Percentiles rank a stretch among this genome's conserved stretches.
These are phyloP conservation scores for Galemys pyrenaicus DNA, from an alignment of 2,113 vertebrate genomes.

Conservation along the genomic window DNA sequence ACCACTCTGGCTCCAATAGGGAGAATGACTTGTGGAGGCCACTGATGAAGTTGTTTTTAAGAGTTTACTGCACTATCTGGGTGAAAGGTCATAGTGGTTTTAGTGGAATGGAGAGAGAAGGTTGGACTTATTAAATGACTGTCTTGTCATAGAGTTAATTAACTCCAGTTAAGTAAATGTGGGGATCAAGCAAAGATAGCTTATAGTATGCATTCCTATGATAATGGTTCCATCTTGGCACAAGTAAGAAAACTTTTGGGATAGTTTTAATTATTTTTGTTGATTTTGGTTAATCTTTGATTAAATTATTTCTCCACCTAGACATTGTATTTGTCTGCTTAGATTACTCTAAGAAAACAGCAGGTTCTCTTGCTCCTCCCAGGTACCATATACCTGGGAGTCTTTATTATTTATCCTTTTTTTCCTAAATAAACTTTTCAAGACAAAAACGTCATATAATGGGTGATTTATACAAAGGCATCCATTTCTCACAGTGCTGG, in stretches of 20 bases:
- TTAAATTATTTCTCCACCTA: slow-evolving; percentile 31
- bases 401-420: too few species aligned
- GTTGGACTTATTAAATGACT: not conserved
- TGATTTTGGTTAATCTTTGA: not conserved
- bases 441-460: not conserved
- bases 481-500: not conserved
- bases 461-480: not conserved
- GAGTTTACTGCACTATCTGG: not conserved
- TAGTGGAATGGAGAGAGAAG: not conserved
- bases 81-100: not conserved
- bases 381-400: too few species aligned
- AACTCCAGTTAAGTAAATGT: slow-evolving; percentile 4
- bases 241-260: not conserved
- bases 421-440: too few species aligned
- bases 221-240: not conserved
- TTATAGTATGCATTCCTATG: not conserved
- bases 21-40: not conserved
- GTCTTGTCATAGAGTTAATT: not conserved
- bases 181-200: not conserved
- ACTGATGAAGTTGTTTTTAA: not conserved
- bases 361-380: too few species aligned
- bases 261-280: not conserved
- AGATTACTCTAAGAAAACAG: not conserved
- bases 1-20: not conserved
- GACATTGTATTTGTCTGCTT: not conserved